Conservation (phyloP, 2,888 invertebrate species). For the Calephelis perditalis region DNA sequence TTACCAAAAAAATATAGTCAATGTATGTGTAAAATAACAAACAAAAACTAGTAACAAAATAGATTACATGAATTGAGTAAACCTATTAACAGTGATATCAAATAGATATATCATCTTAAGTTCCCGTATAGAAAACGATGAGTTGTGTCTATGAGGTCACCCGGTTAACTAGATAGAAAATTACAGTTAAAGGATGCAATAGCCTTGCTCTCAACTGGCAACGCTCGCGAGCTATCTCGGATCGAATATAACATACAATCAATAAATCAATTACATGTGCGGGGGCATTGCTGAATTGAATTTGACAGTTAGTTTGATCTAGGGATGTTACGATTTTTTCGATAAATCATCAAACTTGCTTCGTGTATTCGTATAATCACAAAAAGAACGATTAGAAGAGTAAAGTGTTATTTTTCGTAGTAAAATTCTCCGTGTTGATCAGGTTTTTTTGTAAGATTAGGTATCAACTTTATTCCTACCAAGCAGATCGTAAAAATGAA, state of each 20-base stretch:
- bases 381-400: too few relatives aligned
- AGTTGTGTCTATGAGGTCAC: slow-evolving; percentile 58
- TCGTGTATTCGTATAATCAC: too few relatives aligned
- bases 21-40: too few relatives aligned
- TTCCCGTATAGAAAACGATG: slow-evolving; percentile 36
- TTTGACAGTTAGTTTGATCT: slow-evolving; percentile 73
- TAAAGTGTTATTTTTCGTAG: too few relatives aligned
- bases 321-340: slow-evolving; percentile 37
- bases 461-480: too few relatives aligned
- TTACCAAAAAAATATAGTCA: slow-evolving; percentile 21
- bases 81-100: slow-evolving; percentile 21
- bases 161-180: slow-evolving; percentile 59
- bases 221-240: slow-evolving; percentile 54
- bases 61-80: neutral
- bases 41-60: neutral
- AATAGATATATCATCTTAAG: slow-evolving; percentile 27
- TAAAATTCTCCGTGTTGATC: too few relatives aligned
- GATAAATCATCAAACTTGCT: slow-evolving; percentile 24
- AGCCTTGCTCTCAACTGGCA: slow-evolving; percentile 33
- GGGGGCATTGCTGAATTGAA: slow-evolving; percentile 73
- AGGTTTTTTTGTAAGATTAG: too few relatives aligned
- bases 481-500: too few relatives aligned
- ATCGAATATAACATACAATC: slow-evolving; percentile 77
- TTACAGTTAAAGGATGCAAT: slow-evolving; percentile 34
- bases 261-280: slow-evolving; percentile 77